Percentiles rank a stretch among this genome's conserved stretches.
These are phyloP conservation scores for Brachionus paranguensis DNA, from an alignment of 1,140 invertebrate genomes.

Conservation along the genomic window DNA sequence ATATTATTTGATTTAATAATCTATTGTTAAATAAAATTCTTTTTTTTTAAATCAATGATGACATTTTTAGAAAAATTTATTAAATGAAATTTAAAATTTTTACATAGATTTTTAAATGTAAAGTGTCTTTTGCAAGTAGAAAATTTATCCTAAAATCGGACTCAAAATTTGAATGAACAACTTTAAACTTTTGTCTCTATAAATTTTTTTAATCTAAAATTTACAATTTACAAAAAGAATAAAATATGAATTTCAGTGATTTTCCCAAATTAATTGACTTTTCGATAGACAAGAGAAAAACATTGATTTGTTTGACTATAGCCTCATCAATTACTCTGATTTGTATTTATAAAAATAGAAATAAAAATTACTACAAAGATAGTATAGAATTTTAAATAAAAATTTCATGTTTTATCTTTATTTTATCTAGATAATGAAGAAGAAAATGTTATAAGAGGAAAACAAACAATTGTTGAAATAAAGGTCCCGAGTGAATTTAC, in stretches of 20 bases:
- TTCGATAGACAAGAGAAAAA: not conserved
- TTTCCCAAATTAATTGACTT: not conserved
- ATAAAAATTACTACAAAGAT: not conserved
- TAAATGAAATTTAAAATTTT: not conserved
- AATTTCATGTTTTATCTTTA: not conserved
- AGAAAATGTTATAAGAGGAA: constrained; percentile 43
- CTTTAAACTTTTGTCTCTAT: not conserved
- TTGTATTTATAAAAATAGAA: not conserved
- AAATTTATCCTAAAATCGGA: not conserved
- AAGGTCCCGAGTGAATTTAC: constrained; percentile 46
- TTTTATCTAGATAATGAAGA: not conserved
- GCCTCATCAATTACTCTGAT: not conserved
- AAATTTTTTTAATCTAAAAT: not conserved
- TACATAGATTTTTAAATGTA: not conserved
- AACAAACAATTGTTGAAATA: constrained; percentile 49
- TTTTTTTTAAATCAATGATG: too few species aligned
- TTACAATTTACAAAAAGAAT: not conserved
- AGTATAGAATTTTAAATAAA: constrained; percentile 37
- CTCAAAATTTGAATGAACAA: not conserved
- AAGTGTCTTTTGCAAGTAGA: not conserved
- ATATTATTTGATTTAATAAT: too few species aligned
- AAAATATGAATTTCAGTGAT: not conserved
- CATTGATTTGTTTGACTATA: not conserved
- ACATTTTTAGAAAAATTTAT: not conserved
- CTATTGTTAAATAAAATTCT: too few species aligned